Evolutionary conservation across 2,888 invertebrate genomes (phyloP).

Genomic region (Asteroscopus sphinx): DNA sequence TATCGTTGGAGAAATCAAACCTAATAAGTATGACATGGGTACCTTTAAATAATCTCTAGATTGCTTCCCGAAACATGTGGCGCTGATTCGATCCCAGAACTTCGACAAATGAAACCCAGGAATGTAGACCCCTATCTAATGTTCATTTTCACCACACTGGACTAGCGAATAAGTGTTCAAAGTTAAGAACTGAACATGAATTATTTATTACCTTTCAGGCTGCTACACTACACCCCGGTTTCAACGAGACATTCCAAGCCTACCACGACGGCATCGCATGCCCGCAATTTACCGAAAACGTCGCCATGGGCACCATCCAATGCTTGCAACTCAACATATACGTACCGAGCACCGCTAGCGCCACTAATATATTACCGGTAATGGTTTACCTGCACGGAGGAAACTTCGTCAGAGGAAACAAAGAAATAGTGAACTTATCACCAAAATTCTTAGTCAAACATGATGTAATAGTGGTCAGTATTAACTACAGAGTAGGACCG

Average conservation of each 20-base stretch:
- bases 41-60: no score
- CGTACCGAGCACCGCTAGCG: slow-evolving; percentile 35
- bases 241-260: slow-evolving; percentile 34
- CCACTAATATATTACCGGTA: slow-evolving; percentile 33
- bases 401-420: slow-evolving; percentile 21
- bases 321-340: slow-evolving; percentile 48
- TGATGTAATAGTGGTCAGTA: slow-evolving; percentile 34
- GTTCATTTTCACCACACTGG: not conserved
- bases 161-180: not conserved
- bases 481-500: slow-evolving; percentile 49
- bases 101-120: no score
- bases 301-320: slow-evolving; percentile 28
- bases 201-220: slow-evolving; percentile 29
- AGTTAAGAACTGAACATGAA: not conserved
- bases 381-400: slow-evolving; percentile 49
- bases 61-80: no score
- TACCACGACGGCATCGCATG: slow-evolving; percentile 24
- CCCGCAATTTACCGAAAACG: slow-evolving; percentile 28
- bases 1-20: no score
- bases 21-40: no score
- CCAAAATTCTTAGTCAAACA: slow-evolving; percentile 35
- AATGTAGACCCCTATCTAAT: no score
- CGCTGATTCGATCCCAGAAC: no score
- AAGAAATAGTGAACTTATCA: slow-evolving; percentile 4
- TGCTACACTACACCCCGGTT: slow-evolving; percentile 31